These are phyloP conservation scores for Indicator indicator DNA, from an alignment of 2,113 vertebrate genomes.

Conservation along the genomic window DNA sequence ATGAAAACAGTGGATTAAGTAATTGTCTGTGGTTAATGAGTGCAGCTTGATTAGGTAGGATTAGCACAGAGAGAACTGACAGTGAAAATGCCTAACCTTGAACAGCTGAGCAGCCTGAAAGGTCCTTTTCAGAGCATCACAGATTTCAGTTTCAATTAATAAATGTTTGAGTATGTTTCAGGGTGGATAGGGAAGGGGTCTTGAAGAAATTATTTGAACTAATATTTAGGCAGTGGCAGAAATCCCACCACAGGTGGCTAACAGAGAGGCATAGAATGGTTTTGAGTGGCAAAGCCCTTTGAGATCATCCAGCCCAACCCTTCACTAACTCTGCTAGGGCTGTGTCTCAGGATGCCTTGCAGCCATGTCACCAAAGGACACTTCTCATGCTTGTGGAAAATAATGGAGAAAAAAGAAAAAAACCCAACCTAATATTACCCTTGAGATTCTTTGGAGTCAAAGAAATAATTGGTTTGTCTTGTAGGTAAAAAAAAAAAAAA, in stretches of 20 bases:
- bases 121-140: background rate
- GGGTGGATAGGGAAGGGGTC: background rate
- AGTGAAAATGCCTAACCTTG: background rate
- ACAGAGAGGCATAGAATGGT: too few species aligned
- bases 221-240: background rate
- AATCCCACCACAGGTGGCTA: background rate
- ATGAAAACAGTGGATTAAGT: background rate
- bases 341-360: background rate
- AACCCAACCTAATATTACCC: background rate
- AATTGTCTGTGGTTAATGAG: constrained; percentile 17
- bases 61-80: background rate
- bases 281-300: too few species aligned
- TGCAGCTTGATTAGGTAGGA: background rate
- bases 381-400: background rate
- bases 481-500: background rate
- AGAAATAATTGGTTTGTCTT: background rate
- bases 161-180: background rate
- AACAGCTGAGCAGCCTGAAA: background rate
- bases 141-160: background rate
- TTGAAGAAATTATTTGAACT: background rate
- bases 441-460: background rate
- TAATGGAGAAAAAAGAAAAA: background rate
- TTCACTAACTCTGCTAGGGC: background rate
- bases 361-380: background rate
- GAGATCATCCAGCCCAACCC: too few species aligned